Percentiles rank a stretch among this genome's conserved stretches.
Evolutionary conservation across 2,888 invertebrate species (phyloP).

Genomic region (Caenorhabditis virilis): DNA sequence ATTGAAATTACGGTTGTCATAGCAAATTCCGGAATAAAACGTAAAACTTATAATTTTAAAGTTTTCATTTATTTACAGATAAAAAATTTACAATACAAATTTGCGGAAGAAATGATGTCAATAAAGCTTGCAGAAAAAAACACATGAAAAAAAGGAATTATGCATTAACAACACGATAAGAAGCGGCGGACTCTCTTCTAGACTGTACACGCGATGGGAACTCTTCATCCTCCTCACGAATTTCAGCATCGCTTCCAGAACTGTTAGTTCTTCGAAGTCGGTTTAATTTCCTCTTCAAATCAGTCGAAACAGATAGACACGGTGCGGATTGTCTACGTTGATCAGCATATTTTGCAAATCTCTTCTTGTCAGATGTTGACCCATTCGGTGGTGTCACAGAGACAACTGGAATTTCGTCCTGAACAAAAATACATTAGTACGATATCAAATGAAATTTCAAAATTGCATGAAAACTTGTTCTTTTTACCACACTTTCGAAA

Average conservation of each 20-base stretch:
- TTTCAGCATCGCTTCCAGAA: conserved; percentile 2
- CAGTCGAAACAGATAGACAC: conserved; percentile 8
- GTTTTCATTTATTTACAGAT: too few relatives aligned
- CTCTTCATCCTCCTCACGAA: conserved; percentile 4
- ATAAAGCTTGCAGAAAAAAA: not conserved
- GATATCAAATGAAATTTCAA: too few relatives aligned
- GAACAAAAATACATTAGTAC: too few relatives aligned
- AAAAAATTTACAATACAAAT: too few relatives aligned
- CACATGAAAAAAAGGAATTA: not conserved
- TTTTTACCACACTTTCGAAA: not conserved
- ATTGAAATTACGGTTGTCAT: too few relatives aligned
- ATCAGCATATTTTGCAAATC: not conserved
- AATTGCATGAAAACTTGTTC: not conserved
- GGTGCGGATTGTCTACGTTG: conserved; percentile 18
- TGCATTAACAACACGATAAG: not conserved
- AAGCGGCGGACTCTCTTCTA: not conserved
- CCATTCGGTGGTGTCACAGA: too few relatives aligned
- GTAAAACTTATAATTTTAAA: too few relatives aligned
- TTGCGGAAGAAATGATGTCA: not conserved
- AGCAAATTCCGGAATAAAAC: too few relatives aligned
- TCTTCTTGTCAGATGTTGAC: not conserved
- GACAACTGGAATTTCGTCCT: too few relatives aligned
- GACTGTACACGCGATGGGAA: not conserved
- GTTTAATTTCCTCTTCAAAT: conserved; percentile 8
- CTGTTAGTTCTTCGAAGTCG: not conserved